A percentile compares a stretch with the other conserved stretches of the same genome.
Evolutionary conservation across 2,797 vertebrate species (phyloP).

Genomic region (Oceanodroma leucorhoa): DNA sequence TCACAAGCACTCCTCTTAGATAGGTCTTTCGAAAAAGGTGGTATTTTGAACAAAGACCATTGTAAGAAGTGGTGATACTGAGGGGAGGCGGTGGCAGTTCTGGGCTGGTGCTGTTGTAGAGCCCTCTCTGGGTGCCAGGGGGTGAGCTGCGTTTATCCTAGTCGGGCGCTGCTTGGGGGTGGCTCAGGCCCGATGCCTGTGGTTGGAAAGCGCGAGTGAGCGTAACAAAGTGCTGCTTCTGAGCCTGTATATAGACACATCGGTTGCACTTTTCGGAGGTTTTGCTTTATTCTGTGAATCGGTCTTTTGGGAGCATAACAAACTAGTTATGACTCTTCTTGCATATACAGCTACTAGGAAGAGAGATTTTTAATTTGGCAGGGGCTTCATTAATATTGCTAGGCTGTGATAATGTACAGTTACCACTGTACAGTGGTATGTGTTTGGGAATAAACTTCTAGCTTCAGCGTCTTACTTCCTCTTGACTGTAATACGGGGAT

Average conservation of each 20-base stretch:
- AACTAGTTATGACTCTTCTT: not conserved
- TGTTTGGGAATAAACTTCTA: not conserved
- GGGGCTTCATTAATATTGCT: not conserved
- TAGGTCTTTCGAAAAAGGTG: rapidly evolving
- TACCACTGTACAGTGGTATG: too few species aligned
- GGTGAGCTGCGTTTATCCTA: rapidly evolving
- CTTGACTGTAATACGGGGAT: not conserved
- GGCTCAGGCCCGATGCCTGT: rapidly evolving
- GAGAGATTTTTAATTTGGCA: not conserved
- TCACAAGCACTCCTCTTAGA: not conserved
- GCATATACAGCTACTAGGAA: not conserved
- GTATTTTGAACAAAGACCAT: rapidly evolving
- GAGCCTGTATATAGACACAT: not conserved
- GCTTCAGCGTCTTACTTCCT: not conserved
- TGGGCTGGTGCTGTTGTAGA: not conserved
- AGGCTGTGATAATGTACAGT: not conserved
- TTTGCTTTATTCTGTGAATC: not conserved
- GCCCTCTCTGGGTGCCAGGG: rapidly evolving
- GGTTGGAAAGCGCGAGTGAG: not conserved
- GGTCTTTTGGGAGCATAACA: not conserved
- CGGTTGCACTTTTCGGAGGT: not conserved
- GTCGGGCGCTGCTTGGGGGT: not conserved
- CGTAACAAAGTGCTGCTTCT: rapidly evolving
- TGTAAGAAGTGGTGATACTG: rapidly evolving
- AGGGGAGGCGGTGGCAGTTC: rapidly evolving